Percentiles rank a stretch among this genome's conserved stretches.
phyloP scores from a whole-genome alignment of 1,140 invertebrate genomes.

The Elysia chlorotica region DNA sequence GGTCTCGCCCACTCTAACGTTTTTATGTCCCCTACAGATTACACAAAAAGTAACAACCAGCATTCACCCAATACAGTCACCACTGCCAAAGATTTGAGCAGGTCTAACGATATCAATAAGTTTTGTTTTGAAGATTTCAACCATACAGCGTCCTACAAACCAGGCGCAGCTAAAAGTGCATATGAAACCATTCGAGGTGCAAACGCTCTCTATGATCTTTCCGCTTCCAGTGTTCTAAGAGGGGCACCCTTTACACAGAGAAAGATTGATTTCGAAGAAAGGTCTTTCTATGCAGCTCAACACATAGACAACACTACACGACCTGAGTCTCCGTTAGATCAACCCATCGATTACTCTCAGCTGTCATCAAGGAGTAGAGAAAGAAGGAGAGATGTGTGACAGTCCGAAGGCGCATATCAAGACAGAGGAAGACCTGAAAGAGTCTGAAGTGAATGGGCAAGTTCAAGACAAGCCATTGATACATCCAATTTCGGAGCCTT shows the following conservation, averaged over 20 bases:
- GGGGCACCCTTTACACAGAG: background rate
- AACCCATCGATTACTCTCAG: background rate
- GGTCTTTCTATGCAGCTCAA: no score
- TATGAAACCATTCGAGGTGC: background rate
- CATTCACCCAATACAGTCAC: no score
- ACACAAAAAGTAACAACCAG: no score
- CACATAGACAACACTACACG: background rate
- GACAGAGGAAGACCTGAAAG: background rate
- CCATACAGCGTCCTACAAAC: no score
- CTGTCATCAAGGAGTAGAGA: no score
- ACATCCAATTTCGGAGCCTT: no score
- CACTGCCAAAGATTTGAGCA: background rate
- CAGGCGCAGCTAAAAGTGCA: no score
- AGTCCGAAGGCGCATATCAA: no score
- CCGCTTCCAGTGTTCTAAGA: background rate
- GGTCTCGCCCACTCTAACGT: background rate
- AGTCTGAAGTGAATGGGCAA: background rate
- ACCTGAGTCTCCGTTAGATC: background rate
- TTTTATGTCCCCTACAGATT: background rate
- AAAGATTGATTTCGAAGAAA: background rate
- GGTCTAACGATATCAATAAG: no score
- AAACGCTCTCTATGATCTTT: background rate
- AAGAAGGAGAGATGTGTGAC: background rate
- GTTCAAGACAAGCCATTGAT: background rate
- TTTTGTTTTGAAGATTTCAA: no score